Evolutionary conservation across 2,113 vertebrate species (phyloP), one percentile per base, ranked within the genome.

Genomic region (Lasiurus cinereus): DNA sequence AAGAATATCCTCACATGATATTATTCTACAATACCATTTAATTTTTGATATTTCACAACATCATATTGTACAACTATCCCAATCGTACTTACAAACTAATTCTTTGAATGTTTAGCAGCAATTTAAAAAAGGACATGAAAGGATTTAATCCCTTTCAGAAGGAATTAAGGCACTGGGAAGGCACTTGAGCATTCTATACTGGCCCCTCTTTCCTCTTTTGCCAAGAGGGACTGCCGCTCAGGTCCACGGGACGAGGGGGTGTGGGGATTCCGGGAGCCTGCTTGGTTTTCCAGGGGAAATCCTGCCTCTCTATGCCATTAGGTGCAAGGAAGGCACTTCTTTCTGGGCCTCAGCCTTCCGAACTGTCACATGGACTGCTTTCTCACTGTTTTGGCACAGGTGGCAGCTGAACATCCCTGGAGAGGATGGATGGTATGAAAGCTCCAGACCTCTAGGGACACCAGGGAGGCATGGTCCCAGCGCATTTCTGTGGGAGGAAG

Each of bases 381-480:
- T 9, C 62, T 39, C 13, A 5, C n/a, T 11, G n/a, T 33, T 62
- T 39, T 18, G 18, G 74, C 83, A 94, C 93, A 96, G 91, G 89
- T 97, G 91, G 89, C 91, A 62, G 87, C 50, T 82, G 80, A 88
- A 64, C 54, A 36, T 83, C 76, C 70, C 50, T 88, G 31, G 80
- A 72, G 59, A 89, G 64, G 54, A 52, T 24, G 46, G 56, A 76
- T 74, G 83, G 31, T 46, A 39, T 80, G 90, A 95, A 72, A 91
- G 56, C 66, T 95, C 74, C 56, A 94, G 91, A 91, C 66, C 69
- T 96, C 69, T 27, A 76, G 87, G 91, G 74, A 91, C 83, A 84
- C 16, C 56, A 13, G 50, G 50, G 74, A 83, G 74, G 19, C 54
- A 2, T 2, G 5, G 16, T 79, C 73, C 79, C 29, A 67, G 90